Base-by-base conservation (phyloP, 2,113 vertebrate genomes). In the Nothoprocta pentlandii region DNA sequence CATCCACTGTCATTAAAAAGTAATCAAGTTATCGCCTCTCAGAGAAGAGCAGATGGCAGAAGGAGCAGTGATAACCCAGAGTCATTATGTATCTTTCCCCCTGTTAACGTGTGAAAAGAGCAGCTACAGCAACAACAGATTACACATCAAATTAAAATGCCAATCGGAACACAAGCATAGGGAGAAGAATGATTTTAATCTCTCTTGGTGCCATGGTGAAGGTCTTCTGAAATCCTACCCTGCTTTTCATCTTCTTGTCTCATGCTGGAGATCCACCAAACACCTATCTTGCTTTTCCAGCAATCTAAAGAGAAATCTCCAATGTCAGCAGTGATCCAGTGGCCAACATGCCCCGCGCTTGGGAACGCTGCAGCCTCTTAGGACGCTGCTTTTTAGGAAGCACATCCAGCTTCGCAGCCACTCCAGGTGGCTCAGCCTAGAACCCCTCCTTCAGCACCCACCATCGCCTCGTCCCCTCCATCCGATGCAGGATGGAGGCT, bases 391-490 rank as follows among this genome's bases (percentile, higher is more conserved):
- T 79, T 63, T 19, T 28, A 22, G 22, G 16, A 20, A 79, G 8
- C 9, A 62, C 12, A 39, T 1, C 7, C 39, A 79, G 64, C 30
- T 73, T 59, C 21, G 36, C 63, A 70, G 28, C 39, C 49, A 54
- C 10, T 59, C 70, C 36, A 54, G 26, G 8, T 6, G 19, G 10
- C 19, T 28, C 46, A 25, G 53, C 16, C 22, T 44, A 47, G 0
- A 0, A 28, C 30, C 46, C 88, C 51, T 63, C 21, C 59, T 77
- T 30, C 0, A 5, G 20, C 32, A 75, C 16, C n/a, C 54, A 73
- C 47, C 80, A 66, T n/a, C 0, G 0, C 36, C 75, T 22, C 71
- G 0, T 11, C 19, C 30, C 2, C 54, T 58, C 4, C 49, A 49
- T 11, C 21, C 9, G 47, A 49, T 49, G 20, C 21, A 49, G 47